phyloP scores from a whole-genome alignment of 1,140 invertebrate species.

The Procambarus clarkii region DNA sequence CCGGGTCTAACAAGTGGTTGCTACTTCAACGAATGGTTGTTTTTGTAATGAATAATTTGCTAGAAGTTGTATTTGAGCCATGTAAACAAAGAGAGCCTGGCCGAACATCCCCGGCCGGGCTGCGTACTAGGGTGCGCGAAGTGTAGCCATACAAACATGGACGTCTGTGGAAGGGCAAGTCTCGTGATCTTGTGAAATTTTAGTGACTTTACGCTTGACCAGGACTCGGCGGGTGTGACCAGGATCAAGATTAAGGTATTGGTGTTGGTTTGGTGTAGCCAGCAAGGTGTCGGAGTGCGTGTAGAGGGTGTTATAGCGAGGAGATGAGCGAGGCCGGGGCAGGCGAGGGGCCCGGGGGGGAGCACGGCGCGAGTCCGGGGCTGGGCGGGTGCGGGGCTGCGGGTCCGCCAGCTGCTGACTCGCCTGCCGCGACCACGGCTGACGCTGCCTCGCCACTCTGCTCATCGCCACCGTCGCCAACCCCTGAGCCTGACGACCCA shows the following conservation, averaged over 20 bases:
- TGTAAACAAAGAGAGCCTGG: constrained; percentile 70
- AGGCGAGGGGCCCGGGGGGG: constrained; percentile 60
- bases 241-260: constrained; percentile 49
- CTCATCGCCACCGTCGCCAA: constrained; percentile 65
- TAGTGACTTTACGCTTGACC: constrained; percentile 43
- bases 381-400: constrained; percentile 68
- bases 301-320: constrained; percentile 32
- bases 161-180: constrained; percentile 66
- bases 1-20: neutral
- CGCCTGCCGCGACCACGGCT: constrained; percentile 66
- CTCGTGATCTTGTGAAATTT: constrained; percentile 67
- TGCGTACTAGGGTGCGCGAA: constrained; percentile 65
- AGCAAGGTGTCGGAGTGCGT: constrained; percentile 46
- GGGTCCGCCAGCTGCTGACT: constrained; percentile 66
- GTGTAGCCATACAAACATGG: constrained; percentile 67
- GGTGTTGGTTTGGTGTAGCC: constrained; percentile 58
- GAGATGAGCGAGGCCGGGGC: constrained; percentile 71
- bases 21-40: constrained; percentile 6
- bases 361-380: constrained; percentile 51
- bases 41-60: constrained; percentile 7
- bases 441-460: constrained; percentile 65
- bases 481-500: constrained; percentile 59
- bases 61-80: constrained; percentile 22
- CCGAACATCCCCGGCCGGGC: constrained; percentile 51
- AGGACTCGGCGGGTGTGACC: constrained; percentile 49